Evolutionary conservation across 1,140 invertebrate genomes (phyloP).

Genomic region (Matsumurasca onukii): DNA sequence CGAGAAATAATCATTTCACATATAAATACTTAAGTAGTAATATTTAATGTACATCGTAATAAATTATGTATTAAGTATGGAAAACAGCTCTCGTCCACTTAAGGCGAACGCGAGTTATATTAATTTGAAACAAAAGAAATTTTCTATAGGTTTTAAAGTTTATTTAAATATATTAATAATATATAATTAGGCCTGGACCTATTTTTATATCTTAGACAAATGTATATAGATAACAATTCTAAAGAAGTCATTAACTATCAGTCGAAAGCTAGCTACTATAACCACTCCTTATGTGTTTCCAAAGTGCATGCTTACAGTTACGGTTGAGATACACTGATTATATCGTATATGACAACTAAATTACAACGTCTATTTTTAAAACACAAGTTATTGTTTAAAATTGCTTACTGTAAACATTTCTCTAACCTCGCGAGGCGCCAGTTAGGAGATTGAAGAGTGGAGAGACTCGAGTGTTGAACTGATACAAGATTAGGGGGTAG

Average conservation of each 20-base stretch:
- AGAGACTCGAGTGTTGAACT: not conserved
- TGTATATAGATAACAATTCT: constrained; percentile 39
- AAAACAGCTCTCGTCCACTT: constrained; percentile 7
- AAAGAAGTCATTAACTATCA: constrained; percentile 41
- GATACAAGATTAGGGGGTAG: too few species aligned
- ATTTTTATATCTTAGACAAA: constrained; percentile 37
- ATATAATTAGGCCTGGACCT: constrained; percentile 44
- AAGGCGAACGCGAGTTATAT: not conserved
- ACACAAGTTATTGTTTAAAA: constrained; percentile 16
- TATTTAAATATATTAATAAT: constrained; percentile 40
- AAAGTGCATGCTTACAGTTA: not conserved
- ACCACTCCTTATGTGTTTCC: constrained; percentile 12
- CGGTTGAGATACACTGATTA: too few species aligned
- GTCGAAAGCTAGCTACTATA: constrained; percentile 42
- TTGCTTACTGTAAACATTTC: constrained; percentile 19
- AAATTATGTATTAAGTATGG: constrained; percentile 27
- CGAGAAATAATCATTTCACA: not conserved
- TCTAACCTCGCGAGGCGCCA: not conserved
- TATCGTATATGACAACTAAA: not conserved
- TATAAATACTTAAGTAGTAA: constrained; percentile 26
- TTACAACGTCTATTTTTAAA: not conserved
- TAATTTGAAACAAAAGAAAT: not conserved
- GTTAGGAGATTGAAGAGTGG: not conserved
- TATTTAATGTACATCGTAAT: constrained; percentile 25
- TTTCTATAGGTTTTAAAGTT: constrained; percentile 21